Percentiles rank a stretch among this genome's conserved stretches.
These are phyloP conservation scores for Xyrichtys novacula DNA, from an alignment of 2,797 vertebrate species.

Conservation along the genomic window DNA sequence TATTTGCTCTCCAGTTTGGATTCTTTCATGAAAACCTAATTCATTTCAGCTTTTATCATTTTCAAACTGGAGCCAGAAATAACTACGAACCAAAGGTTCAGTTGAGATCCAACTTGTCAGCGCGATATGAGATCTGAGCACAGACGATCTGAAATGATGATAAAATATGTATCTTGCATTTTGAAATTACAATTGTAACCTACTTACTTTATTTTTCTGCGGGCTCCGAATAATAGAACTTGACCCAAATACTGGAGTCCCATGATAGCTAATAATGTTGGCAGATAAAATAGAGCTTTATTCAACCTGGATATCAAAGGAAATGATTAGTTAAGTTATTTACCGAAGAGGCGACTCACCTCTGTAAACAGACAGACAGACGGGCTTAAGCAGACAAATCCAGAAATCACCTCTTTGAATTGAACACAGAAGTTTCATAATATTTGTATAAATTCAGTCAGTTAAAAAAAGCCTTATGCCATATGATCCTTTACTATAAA, in stretches of 20 bases:
- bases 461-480: background rate
- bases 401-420: background rate
- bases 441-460: background rate
- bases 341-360: background rate
- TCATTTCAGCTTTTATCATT: constrained; percentile 14
- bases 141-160: background rate
- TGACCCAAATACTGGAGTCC: background rate
- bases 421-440: background rate
- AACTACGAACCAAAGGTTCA: background rate
- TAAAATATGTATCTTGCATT: constrained; percentile 6
- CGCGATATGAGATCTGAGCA: constrained; percentile 23
- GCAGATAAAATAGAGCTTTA: too few relatives aligned
- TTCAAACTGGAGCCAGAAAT: constrained; percentile 3
- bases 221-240: background rate
- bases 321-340: too few relatives aligned
- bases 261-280: background rate
- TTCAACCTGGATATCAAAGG: too few relatives aligned
- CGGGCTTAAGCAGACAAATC: background rate
- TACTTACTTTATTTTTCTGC: constrained; percentile 1
- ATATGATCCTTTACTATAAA: background rate
- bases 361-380: background rate
- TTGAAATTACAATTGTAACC: background rate
- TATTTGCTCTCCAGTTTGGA: constrained; percentile 18
- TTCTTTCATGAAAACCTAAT: constrained; percentile 30
- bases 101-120: background rate